These are phyloP conservation scores for Aphelocoma coerulescens DNA, from an alignment of 2,113 vertebrate genomes.

Conservation along the genomic window DNA sequence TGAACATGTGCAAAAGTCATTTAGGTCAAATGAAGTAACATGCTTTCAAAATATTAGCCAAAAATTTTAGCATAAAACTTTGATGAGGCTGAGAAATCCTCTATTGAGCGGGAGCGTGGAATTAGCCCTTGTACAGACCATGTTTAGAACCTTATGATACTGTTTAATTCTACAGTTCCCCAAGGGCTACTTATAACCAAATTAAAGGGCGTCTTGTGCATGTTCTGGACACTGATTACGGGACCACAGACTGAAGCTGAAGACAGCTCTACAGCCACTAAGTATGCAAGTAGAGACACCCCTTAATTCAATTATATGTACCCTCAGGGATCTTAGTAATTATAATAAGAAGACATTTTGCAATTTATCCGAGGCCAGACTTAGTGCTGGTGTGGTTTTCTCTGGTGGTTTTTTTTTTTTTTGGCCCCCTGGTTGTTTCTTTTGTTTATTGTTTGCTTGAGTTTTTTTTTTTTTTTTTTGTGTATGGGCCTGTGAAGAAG, in stretches of 20 bases:
- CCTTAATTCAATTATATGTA: slow-evolving; percentile 58
- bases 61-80: slow-evolving; percentile 65
- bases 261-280: slow-evolving; percentile 53
- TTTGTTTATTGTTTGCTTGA: not conserved
- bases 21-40: slow-evolving; percentile 64
- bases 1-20: slow-evolving; percentile 63
- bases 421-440: not conserved
- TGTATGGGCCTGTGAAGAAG: not conserved
- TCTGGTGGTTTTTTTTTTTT: not conserved
- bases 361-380: slow-evolving; percentile 23
- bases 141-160: slow-evolving; percentile 62
- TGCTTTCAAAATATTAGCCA: slow-evolving; percentile 66
- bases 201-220: slow-evolving; percentile 53
- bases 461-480: not conserved
- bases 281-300: slow-evolving; percentile 54
- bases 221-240: slow-evolving; percentile 57
- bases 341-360: slow-evolving; percentile 33
- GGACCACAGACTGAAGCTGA: slow-evolving; percentile 58
- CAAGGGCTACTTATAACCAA: slow-evolving; percentile 48
- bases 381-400: not conserved
- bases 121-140: slow-evolving; percentile 30
- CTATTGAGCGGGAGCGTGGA: not conserved
- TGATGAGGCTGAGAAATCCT: slow-evolving; percentile 59
- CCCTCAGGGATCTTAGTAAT: slow-evolving; percentile 35
- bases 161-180: slow-evolving; percentile 58